Conservation (phyloP, 2,888 invertebrate genomes). For the Stratiomys singularior region DNA sequence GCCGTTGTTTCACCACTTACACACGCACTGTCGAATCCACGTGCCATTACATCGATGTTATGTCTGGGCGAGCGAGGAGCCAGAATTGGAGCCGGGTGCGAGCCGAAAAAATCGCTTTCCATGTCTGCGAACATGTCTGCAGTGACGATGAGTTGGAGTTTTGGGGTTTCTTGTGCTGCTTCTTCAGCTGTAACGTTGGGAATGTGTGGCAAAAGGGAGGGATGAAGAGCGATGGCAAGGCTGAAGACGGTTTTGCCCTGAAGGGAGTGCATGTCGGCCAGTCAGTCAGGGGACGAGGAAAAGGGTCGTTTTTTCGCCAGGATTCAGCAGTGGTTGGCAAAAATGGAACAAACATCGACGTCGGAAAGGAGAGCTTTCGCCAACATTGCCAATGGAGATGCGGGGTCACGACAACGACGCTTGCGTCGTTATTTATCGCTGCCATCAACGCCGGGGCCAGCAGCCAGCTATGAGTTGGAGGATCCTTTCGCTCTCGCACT, state of each 20-base stretch:
- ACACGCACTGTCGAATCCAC: slow-evolving; percentile 19
- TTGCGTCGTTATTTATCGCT: slow-evolving; percentile 49
- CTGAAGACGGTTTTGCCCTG: neutral
- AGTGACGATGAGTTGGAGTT: slow-evolving; percentile 45
- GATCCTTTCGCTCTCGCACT: slow-evolving; percentile 30
- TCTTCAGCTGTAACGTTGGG: too few relatives aligned
- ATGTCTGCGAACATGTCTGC: slow-evolving; percentile 51
- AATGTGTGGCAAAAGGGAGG: neutral
- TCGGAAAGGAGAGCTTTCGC: slow-evolving; percentile 27
- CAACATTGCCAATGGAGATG: slow-evolving; percentile 9
- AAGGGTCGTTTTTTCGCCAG: slow-evolving; percentile 8
- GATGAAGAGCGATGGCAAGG: neutral
- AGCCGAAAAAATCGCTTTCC: slow-evolving; percentile 47
- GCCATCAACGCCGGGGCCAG: slow-evolving; percentile 29
- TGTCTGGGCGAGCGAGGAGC: slow-evolving; percentile 46
- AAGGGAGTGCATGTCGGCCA: neutral
- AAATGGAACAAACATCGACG: neutral
- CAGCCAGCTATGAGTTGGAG: slow-evolving; percentile 29
- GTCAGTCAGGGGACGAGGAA: neutral
- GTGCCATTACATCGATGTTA: slow-evolving; percentile 50
- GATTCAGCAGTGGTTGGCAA: neutral
- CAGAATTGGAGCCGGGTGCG: slow-evolving; percentile 36
- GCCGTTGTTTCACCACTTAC: neutral
- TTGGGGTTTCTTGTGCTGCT: neutral
- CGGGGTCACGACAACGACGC: slow-evolving; percentile 36